phyloP scores from a whole-genome alignment of 2,797 vertebrate genomes.

The Clarias platycephalus region DNA sequence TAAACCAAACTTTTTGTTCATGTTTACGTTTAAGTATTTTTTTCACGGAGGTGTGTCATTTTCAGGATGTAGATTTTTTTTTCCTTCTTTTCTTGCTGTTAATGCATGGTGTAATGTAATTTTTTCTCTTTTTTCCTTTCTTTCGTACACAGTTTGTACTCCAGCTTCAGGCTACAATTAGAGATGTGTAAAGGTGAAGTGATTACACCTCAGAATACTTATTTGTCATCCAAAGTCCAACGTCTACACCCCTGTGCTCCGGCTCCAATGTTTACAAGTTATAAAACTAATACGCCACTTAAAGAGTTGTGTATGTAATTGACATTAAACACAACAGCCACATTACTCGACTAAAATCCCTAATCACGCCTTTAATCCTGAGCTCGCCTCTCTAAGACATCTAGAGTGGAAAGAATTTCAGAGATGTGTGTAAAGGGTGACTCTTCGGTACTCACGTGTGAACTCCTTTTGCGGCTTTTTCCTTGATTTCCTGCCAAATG shows the following conservation, averaged over 20 bases:
- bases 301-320: neutral
- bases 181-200: neutral
- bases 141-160: neutral
- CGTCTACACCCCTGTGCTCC: neutral
- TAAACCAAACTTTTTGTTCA: neutral
- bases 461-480: neutral
- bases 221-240: slow-evolving; percentile 8
- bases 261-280: neutral
- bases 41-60: neutral
- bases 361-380: slow-evolving; percentile 26
- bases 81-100: too few species aligned
- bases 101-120: neutral
- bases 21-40: neutral
- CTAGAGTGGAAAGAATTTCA: slow-evolving; percentile 17
- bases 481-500: slow-evolving; percentile 64
- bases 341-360: neutral
- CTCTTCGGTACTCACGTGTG: slow-evolving; percentile 52
- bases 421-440: slow-evolving; percentile 19
- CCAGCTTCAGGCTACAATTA: neutral
- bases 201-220: neutral
- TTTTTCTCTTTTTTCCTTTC: neutral
- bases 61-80: too few species aligned
- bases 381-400: neutral
- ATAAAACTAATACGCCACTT: slow-evolving; percentile 18
- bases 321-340: neutral